Evolutionary conservation across 2,888 invertebrate species (phyloP), one percentile per base, ranked within the genome.

Genomic region (Tribolium freemani): DNA sequence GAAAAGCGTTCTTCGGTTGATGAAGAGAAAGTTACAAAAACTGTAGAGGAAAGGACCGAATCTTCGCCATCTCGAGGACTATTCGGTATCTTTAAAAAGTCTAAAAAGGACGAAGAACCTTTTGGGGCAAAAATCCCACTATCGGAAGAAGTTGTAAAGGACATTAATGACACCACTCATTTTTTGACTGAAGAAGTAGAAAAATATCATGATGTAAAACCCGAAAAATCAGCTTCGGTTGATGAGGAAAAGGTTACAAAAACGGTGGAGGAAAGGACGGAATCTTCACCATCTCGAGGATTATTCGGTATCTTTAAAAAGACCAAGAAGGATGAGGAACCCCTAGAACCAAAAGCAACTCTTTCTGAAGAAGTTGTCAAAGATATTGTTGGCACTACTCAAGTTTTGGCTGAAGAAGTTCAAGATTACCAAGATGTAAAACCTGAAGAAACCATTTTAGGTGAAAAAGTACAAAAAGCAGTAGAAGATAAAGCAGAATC

Each of bases 361-460:
- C 56, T 71, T 4, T 71, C 71, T 4, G 50, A 63, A 46, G 68
- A 74, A 58, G 50, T n/a, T n/a, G n/a, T 48, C 10, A 63, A 71
- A 30, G 44, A 63, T 44, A 66, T 74, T 61, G 61, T 46, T 21
- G 71, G 71, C 4, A 74, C 72, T 1, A 69, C 16, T 6, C 20
- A 16, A 8, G 72, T 74, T 44, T 44, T 74, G 21, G 46, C 48
- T 44, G 79, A 74, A 0, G 84, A 84, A 79, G 38, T 83, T 3
- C 75, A 78, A 21, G 76, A 79, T 13, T 84, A 83, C 72, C 82
- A 84, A 71, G 82, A 83, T 75, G 60, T 11, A 38, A 63, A 54
- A 56, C 38, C 38, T 5, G 46, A 46, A 6, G 13, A 16, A 16
- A 16, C 16, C 1, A 16, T 16, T 16, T 16, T 16, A 16, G 2